Percentiles rank a stretch among this genome's conserved stretches.
These are phyloP conservation scores for Anastrepha obliqua DNA, from an alignment of 1,140 invertebrate genomes.

Conservation along the genomic window DNA sequence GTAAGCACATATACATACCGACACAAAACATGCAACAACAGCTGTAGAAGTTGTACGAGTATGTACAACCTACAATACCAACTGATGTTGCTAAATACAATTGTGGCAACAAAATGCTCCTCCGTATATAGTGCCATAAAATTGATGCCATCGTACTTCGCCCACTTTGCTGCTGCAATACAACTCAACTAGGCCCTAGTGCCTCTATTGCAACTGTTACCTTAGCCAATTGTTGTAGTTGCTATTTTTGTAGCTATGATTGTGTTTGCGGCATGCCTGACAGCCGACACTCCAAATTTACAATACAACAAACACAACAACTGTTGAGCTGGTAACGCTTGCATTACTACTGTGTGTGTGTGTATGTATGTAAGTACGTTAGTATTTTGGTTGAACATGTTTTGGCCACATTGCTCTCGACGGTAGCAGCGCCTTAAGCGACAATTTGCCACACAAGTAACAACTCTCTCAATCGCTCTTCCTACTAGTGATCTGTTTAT, in stretches of 20 bases:
- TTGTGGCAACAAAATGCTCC: neutral
- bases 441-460: conserved; percentile 50
- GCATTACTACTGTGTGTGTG: neutral
- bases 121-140: neutral
- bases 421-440: conserved; percentile 28
- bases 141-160: neutral
- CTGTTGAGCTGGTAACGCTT: neutral
- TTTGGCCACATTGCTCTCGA: conserved; percentile 35
- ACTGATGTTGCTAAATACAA: neutral
- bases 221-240: neutral
- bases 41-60: neutral
- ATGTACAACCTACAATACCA: neutral
- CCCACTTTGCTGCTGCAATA: too few relatives aligned
- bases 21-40: neutral
- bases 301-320: conserved; percentile 4
- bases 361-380: neutral
- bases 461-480: neutral
- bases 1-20: neutral
- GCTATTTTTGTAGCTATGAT: neutral
- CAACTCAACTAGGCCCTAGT: too few relatives aligned
- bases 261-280: neutral
- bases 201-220: neutral
- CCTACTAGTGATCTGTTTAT: neutral
- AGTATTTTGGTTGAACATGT: neutral
- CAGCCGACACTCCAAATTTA: neutral